Percentiles rank a stretch among this genome's conserved stretches.
These are phyloP conservation scores for Nematolebias whitei DNA, from an alignment of 2,113 vertebrate genomes.

Conservation along the genomic window DNA sequence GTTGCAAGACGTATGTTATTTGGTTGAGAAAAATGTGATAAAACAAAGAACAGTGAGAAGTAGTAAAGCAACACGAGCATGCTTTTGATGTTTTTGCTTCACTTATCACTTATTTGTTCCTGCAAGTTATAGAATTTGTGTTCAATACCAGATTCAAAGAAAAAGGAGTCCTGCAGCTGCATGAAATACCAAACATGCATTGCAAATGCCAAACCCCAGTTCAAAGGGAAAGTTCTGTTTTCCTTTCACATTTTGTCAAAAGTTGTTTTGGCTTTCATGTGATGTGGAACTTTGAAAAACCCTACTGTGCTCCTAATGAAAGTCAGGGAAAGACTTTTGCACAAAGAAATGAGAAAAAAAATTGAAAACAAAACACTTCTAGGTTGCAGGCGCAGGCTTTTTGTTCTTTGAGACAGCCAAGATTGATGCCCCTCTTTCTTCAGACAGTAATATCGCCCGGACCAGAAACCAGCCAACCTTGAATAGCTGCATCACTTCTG, in stretches of 20 bases:
- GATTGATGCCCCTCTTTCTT: conserved; percentile 66
- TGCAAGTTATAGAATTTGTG: too few relatives aligned
- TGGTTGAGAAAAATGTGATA: too few relatives aligned
- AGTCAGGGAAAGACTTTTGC: conserved; percentile 15
- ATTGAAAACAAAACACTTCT: conserved; percentile 25
- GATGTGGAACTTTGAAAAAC: conserved; percentile 26
- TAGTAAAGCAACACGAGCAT: too few relatives aligned
- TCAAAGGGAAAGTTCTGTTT: conserved; percentile 29
- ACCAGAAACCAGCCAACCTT: conserved; percentile 71
- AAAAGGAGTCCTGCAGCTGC: not conserved
- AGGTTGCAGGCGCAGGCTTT: conserved; percentile 35
- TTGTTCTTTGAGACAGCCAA: conserved; percentile 49
- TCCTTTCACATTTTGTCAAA: conserved; percentile 17
- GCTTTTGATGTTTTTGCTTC: conserved; percentile 13
- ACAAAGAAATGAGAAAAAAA: not conserved
- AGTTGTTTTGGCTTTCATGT: conserved; percentile 20
- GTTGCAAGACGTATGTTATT: too few relatives aligned
- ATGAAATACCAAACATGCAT: not conserved
- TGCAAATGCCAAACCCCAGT: conserved; percentile 1
- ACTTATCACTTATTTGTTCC: conserved; percentile 12
- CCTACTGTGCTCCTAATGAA: conserved; percentile 29
- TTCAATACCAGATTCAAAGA: conserved; percentile 17
- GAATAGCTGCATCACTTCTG: conserved; percentile 65
- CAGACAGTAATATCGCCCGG: conserved; percentile 63
- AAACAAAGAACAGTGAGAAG: too few relatives aligned